Evolutionary conservation across 2,113 vertebrate genomes (phyloP), one percentile per base, ranked within the genome.

Genomic region (Pygoscelis antarcticus): DNA sequence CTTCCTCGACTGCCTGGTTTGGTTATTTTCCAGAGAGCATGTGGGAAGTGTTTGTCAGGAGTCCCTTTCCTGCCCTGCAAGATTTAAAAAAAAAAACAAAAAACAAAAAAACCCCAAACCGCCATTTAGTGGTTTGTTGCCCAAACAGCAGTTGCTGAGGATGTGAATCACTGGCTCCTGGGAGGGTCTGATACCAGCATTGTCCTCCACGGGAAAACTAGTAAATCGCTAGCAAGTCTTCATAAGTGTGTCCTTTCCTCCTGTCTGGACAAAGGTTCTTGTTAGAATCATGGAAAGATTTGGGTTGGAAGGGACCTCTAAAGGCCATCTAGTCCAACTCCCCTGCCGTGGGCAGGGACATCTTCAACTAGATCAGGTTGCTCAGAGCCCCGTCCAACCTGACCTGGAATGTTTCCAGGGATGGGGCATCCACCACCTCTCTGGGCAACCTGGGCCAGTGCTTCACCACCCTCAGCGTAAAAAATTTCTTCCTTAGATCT

Each of bases 141-240:
- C 51, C 40, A 78, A 89, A 81, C 51, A 61, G 20, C 13, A 12
- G 51, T 87, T 52, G 34, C 27, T 83, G 25, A 92, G 79, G 54
- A 58, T 81, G 38, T 92, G 88, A 94, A 74, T 95, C 80, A 81
- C 65, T 65, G 64, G 30, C 21, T 90, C 40, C 69, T 79, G 57
- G 40, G 52, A 46, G 9, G 34, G 30, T 78, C 72, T 87, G 71
- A 16, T 60, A 71, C 22, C 47, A 34, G 3, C 23, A 44, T n/a
- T 78, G 32, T 47, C 21, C 32, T 91, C 62, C 14, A 3, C n/a
- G 55, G 64, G 60, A 90, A 90, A 81, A 54, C 22, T 42, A 3
- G 11, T 26, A 55, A 38, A n/a, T 80, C 1, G 2, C n/a, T 90
- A n/a, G 7, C 7, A 32, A 20, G 13, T 61, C 29, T 58, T 87